Evolutionary conservation across 2,797 vertebrate genomes (phyloP).

Genomic region (Spondyliosoma cantharus): DNA sequence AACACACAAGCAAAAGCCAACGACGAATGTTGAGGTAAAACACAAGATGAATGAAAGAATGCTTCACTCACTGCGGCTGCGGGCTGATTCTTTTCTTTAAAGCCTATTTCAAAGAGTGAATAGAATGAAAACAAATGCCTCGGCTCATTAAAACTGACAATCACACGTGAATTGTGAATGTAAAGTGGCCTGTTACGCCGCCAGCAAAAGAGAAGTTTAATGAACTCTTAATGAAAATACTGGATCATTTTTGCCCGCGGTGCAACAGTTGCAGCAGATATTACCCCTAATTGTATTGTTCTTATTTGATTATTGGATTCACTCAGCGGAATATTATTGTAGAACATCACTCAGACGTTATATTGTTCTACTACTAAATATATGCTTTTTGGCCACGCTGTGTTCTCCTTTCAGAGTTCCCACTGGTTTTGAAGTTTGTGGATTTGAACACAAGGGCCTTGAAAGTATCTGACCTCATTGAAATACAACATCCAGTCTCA

Average conservation of each 20-base stretch:
- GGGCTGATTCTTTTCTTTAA: not conserved
- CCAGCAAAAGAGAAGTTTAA: constrained; percentile 19
- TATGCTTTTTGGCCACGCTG: not conserved
- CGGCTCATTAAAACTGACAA: constrained; percentile 23
- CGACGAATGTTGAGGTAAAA: not conserved
- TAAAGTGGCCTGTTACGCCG: constrained; percentile 2
- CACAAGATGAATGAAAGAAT: not conserved
- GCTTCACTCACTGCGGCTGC: constrained; percentile 3
- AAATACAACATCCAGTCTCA: constrained; percentile 14
- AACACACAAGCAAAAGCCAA: not conserved
- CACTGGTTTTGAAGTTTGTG: not conserved
- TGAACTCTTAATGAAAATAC: constrained; percentile 25
- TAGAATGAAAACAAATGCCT: constrained; percentile 26
- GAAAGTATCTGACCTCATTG: constrained; percentile 27
- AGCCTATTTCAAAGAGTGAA: constrained; percentile 8
- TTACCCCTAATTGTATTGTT: constrained; percentile 6
- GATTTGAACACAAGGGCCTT: not conserved
- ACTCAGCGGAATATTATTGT: constrained; percentile 10
- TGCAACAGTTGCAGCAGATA: constrained; percentile 14
- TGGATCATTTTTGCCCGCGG: constrained; percentile 14
- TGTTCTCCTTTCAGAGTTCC: constrained; percentile 7
- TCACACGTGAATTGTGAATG: constrained; percentile 27
- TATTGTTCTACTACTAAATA: not conserved
- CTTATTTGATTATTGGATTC: constrained; percentile 10
- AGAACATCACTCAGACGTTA: constrained; percentile 14